Evolutionary conservation across 2,888 invertebrate genomes (phyloP).

Genomic region (Physocephala rufipes): DNA sequence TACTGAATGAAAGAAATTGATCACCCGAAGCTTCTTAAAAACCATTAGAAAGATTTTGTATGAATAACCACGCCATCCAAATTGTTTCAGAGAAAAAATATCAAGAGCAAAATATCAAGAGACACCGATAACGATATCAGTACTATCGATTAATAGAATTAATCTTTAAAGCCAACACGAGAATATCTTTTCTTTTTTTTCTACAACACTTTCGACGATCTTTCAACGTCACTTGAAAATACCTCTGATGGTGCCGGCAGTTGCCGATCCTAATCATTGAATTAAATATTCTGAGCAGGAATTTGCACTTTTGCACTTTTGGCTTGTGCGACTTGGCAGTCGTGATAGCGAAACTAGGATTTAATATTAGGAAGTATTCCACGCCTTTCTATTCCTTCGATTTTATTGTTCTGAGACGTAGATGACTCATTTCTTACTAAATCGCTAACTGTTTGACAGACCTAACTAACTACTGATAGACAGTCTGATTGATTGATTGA

Average conservation of each 20-base stretch:
- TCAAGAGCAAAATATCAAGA: not conserved
- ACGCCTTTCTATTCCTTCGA: not conserved
- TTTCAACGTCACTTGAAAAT: too few relatives aligned
- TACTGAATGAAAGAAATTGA: too few relatives aligned
- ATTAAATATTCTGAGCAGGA: slow-evolving; percentile 64
- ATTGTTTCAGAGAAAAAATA: too few relatives aligned
- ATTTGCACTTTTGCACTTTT: slow-evolving; percentile 66
- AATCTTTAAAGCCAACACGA: not conserved
- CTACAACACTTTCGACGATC: not conserved
- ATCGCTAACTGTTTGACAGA: not conserved
- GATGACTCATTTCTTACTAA: not conserved
- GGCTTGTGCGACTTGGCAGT: slow-evolving; percentile 30
- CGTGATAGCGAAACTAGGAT: not conserved
- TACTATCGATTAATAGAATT: slow-evolving; percentile 6
- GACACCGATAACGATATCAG: not conserved
- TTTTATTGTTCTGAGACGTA: too few relatives aligned
- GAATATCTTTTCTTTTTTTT: not conserved
- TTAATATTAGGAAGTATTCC: not conserved
- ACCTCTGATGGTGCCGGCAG: not conserved
- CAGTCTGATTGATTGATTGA: not conserved
- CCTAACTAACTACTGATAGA: too few relatives aligned
- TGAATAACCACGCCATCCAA: too few relatives aligned
- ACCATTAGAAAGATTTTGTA: too few relatives aligned
- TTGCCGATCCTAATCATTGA: slow-evolving; percentile 24
- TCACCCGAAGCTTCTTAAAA: too few relatives aligned